Conservation (phyloP, 2,113 vertebrate genomes). For the Epinephelus cyanopodus region DNA sequence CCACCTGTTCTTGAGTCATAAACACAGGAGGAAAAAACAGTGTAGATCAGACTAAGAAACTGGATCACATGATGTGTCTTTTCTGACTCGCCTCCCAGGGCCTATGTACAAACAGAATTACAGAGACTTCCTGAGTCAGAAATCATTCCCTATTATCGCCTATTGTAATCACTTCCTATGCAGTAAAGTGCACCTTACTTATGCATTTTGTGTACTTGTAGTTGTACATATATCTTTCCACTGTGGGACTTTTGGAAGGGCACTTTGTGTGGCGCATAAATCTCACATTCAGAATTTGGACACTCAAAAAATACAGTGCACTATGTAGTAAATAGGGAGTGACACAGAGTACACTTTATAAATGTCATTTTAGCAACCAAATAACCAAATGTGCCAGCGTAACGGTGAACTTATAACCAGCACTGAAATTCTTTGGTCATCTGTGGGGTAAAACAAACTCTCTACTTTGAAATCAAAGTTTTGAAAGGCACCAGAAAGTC, state of each 20-base stretch:
- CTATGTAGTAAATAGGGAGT: not conserved
- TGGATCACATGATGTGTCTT: too few relatives aligned
- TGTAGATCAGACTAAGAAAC: too few relatives aligned
- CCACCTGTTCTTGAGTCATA: too few relatives aligned
- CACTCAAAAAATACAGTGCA: not conserved
- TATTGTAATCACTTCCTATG: not conserved
- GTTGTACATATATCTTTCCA: too few relatives aligned
- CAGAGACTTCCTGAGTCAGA: not conserved
- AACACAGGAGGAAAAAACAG: too few relatives aligned
- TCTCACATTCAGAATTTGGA: not conserved
- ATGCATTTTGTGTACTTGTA: not conserved
- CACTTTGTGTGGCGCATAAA: not conserved
- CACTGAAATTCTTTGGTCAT: not conserved
- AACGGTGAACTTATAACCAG: not conserved
- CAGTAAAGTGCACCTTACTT: not conserved
- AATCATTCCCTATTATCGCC: not conserved
- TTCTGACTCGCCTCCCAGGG: too few relatives aligned
- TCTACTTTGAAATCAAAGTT: conserved; percentile 10
- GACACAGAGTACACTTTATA: too few relatives aligned
- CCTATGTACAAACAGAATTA: too few relatives aligned
- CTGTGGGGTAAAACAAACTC: not conserved
- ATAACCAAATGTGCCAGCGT: not conserved
- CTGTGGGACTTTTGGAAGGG: not conserved
- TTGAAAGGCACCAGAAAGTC: conserved; percentile 44
- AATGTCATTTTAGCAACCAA: not conserved